Conservation (phyloP, 2,888 invertebrate genomes). For the Tineola bisselliella region DNA sequence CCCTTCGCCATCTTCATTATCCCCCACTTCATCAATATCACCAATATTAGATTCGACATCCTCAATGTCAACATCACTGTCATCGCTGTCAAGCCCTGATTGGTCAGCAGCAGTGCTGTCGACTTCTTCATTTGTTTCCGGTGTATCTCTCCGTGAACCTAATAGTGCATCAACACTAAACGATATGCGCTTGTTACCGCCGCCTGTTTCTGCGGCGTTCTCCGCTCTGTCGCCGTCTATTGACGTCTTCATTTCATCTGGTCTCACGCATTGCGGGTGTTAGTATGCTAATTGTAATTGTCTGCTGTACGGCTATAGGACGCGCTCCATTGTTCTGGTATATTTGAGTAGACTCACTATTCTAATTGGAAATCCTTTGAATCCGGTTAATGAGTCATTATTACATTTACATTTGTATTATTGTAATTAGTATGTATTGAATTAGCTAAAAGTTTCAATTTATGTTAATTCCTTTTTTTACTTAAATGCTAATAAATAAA, state of each 20-base stretch:
- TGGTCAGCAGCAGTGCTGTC: conserved; percentile 11
- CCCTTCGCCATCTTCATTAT: conserved; percentile 54
- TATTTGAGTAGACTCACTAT: conserved; percentile 15
- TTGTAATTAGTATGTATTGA: conserved; percentile 18
- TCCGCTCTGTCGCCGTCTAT: conserved; percentile 62
- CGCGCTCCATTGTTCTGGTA: neutral
- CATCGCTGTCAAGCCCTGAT: conserved; percentile 44
- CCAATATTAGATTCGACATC: conserved; percentile 51
- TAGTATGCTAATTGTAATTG: neutral
- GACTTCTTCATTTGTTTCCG: conserved; percentile 28
- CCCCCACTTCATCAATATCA: conserved; percentile 37
- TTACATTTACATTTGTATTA: too few species aligned
- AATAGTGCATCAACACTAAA: conserved; percentile 78
- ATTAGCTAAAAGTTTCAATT: neutral
- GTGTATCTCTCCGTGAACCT: conserved; percentile 41
- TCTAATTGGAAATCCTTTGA: conserved; percentile 19
- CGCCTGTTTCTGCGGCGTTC: conserved; percentile 45
- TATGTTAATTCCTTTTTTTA: neutral
- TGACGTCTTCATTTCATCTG: conserved; percentile 65
- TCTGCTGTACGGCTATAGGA: neutral
- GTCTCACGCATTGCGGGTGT: neutral
- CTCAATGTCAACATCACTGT: conserved; percentile 63
- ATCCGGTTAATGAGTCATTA: conserved; percentile 17
- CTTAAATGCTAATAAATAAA: neutral
- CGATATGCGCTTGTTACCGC: conserved; percentile 74